Conservation (phyloP, 2,113 vertebrate genomes). For the Nesogale talazaci region DNA sequence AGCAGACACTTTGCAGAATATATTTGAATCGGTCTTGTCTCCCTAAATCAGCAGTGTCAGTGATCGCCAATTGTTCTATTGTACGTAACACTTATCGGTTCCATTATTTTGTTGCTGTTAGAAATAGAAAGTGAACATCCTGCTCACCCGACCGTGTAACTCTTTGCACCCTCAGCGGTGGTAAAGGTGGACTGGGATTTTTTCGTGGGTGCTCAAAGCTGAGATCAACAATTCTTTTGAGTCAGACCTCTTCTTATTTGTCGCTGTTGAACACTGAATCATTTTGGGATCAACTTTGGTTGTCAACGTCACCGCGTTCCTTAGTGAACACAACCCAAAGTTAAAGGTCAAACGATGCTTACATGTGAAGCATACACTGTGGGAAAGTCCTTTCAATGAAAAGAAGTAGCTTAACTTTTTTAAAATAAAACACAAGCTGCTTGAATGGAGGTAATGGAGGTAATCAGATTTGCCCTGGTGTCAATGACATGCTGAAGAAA, state of each 20-base stretch:
- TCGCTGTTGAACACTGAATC: background rate
- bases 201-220: background rate
- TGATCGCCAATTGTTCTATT: background rate
- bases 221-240: background rate
- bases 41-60: background rate
- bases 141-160: background rate
- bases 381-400: background rate
- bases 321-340: constrained; percentile 35
- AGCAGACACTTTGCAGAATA: background rate
- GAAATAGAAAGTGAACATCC: background rate
- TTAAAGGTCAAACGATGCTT: background rate
- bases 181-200: background rate
- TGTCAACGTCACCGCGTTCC: constrained; percentile 11
- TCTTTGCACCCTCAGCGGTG: background rate
- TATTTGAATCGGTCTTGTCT: background rate
- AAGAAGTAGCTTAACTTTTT: too few relatives aligned
- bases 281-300: constrained; percentile 36
- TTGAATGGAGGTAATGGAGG: background rate
- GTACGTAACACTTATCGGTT: background rate
- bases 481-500: background rate
- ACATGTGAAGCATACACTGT: background rate
- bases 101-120: background rate
- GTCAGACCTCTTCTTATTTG: background rate
- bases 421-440: too few relatives aligned
- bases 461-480: background rate